Percentiles rank a stretch among this genome's conserved stretches.
Conservation (phyloP, 1,140 invertebrate genomes). For the Drosophila equinoxialis region DNA sequence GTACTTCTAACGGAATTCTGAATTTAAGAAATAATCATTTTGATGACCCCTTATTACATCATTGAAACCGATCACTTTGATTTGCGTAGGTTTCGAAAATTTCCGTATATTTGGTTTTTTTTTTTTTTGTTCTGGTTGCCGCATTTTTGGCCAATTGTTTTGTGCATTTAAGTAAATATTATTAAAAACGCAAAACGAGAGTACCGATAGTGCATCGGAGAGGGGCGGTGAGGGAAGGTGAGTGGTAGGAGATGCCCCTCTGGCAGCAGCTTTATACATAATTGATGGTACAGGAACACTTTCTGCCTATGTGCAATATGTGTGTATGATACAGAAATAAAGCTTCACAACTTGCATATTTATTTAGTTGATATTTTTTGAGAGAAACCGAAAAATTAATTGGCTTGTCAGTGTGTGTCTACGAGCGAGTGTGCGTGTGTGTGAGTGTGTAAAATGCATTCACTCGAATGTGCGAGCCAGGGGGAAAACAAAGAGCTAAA, state of each 20-base stretch:
- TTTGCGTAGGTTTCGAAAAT: constrained; percentile 65
- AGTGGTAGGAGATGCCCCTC: constrained; percentile 18
- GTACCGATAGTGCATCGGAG: neutral
- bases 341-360: constrained; percentile 61
- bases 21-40: too few species aligned
- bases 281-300: constrained; percentile 73
- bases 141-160: constrained; percentile 75
- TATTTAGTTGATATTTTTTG: constrained; percentile 76
- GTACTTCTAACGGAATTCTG: too few species aligned
- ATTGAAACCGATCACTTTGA: constrained; percentile 34
- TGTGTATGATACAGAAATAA: constrained; percentile 27
- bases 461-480: neutral
- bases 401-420: constrained; percentile 55
- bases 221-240: neutral
- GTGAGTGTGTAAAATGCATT: neutral
- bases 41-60: neutral
- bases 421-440: neutral
- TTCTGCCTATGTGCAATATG: constrained; percentile 29
- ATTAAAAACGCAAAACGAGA: constrained; percentile 72
- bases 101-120: constrained; percentile 24
- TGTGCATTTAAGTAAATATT: constrained; percentile 77
- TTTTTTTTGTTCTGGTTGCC: constrained; percentile 44
- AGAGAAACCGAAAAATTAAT: constrained; percentile 73
- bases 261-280: constrained; percentile 54
- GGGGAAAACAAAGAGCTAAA: constrained; percentile 50